Base-by-base conservation (phyloP, 2,113 vertebrate genomes). In the Oreochromis niloticus region DNA sequence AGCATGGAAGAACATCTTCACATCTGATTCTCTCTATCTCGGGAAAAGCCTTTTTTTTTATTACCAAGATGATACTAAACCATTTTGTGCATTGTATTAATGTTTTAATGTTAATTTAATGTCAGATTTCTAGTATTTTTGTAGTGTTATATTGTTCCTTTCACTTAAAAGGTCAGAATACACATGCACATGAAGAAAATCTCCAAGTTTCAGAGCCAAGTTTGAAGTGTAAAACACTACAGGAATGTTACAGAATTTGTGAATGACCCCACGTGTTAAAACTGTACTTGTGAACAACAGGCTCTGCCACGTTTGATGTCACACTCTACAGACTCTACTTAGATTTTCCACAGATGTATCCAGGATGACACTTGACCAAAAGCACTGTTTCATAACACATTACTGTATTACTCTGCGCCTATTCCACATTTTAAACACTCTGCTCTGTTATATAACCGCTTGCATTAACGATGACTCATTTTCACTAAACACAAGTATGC, bases 381-480 rank as follows among this genome's bases (percentile, higher is more conserved):
- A 78, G 68, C 66, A 24, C 71, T n/a, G 24, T 85, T 83, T 89
- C 27, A 54, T 90, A 84, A 85, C 30, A 7, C 36, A 41, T 48
- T 12, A 24, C 83, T 71, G 5, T 48, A 56, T 43, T 68, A 19
- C 84, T 83, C 41, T 83, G 85, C 41, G 66, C 41, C 24, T 84
- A 66, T 81, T 80, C 30, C 81, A 80, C 81, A 82, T 87, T 90
- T 57, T 22, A 88, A 89, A 80, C 83, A 7, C 81, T 86, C 82
- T 81, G 30, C 30, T 73, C 27, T 54, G 73, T 93, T 92, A 90
- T 90, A 78, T 92, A 93, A 91, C 5, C 1, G 2, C 48, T 68
- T 71, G 27, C 81, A 85, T 92, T 84, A 75, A 79, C 78, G 82
- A 54, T 93, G 94, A 93, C 83, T 92, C 88, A 86, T 78, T 87